phyloP scores from a whole-genome alignment of 2,888 invertebrate species.

The Agriopis aurantiaria region DNA sequence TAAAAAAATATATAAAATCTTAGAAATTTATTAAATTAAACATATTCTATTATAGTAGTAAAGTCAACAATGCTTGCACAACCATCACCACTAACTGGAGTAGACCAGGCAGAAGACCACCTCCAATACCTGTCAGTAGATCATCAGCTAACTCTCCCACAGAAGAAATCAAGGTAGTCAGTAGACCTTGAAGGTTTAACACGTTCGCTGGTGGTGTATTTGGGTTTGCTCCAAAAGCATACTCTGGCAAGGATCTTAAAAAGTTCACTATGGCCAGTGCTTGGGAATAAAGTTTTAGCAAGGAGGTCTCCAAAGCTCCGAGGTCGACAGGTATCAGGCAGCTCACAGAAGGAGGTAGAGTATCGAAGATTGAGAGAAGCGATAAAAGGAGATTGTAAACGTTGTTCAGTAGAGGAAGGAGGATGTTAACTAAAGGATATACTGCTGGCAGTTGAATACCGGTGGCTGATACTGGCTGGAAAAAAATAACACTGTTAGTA shows the following conservation, averaged over 20 bases:
- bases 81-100: slow-evolving; percentile 72
- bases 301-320: slow-evolving; percentile 75
- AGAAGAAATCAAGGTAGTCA: slow-evolving; percentile 63
- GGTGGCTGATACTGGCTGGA: slow-evolving; percentile 69
- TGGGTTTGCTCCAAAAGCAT: slow-evolving; percentile 75
- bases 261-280: slow-evolving; percentile 80
- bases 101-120: slow-evolving; percentile 72
- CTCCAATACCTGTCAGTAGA: slow-evolving; percentile 69
- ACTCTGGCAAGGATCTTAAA: slow-evolving; percentile 71
- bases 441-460: slow-evolving; percentile 77
- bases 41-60: slow-evolving; percentile 58
- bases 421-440: slow-evolving; percentile 78
- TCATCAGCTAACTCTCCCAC: slow-evolving; percentile 74
- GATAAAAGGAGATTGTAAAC: slow-evolving; percentile 80
- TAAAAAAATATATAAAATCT: background rate
- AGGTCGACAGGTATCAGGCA: slow-evolving; percentile 77
- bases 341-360: slow-evolving; percentile 74
- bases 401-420: slow-evolving; percentile 78
- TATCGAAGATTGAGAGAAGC: slow-evolving; percentile 79
- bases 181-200: slow-evolving; percentile 66
- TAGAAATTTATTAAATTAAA: slow-evolving; percentile 12
- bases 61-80: slow-evolving; percentile 64
- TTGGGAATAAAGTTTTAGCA: slow-evolving; percentile 77
- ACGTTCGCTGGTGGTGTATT: slow-evolving; percentile 63
- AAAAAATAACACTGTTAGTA: slow-evolving; percentile 38